Base-by-base conservation (phyloP, 2,113 vertebrate species). In the Rhipidura dahli region DNA sequence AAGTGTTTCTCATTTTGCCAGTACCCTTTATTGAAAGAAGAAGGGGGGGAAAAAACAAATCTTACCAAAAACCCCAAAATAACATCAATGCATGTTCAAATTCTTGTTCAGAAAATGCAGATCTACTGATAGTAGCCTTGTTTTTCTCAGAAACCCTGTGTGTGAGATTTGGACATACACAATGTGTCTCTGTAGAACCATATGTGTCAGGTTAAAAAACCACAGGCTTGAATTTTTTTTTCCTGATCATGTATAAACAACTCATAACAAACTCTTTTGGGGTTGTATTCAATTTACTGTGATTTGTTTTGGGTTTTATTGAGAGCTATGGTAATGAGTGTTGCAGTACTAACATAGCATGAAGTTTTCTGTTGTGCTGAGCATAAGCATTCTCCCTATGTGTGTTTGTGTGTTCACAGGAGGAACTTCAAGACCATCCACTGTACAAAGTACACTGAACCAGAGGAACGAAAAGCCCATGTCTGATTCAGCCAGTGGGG, bases 391-490 rank as follows among this genome's bases (percentile, higher is more conserved):
- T 96, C 93, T 56, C 50, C 7, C 6, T 96, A 15, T 53, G 17
- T 53, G 15, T 70, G 11, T 79, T 33, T 72, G 23, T 80, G 15
- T 87, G 30, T 94, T 90, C 95, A 95, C 91, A 99, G 98, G 97
- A 96, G 97, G 93, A 35, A 81, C 94, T 69, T 96, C 98, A 68
- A 98, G 98, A 89, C 80, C 97, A 23, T 97, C 95, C 11, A 97
- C 96, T 84, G 92, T 97, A 33, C 95, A 96, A 71, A 98, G 97
- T 93, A 94, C 97, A 23, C 51, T 71, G 83, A 98, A 94, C 60
- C 97, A 90, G 90, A 98, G 96, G 83, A 98, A 91, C 1, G 96
- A 98, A 72, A 98, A 97, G 64, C 83, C 97, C 3, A 18, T 57
- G 50, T 96, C 96, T 50, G 94, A 97, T 79, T 63, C 93, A 69